phyloP scores from a whole-genome alignment of 2,797 vertebrate genomes.

The Chromis chromis region DNA sequence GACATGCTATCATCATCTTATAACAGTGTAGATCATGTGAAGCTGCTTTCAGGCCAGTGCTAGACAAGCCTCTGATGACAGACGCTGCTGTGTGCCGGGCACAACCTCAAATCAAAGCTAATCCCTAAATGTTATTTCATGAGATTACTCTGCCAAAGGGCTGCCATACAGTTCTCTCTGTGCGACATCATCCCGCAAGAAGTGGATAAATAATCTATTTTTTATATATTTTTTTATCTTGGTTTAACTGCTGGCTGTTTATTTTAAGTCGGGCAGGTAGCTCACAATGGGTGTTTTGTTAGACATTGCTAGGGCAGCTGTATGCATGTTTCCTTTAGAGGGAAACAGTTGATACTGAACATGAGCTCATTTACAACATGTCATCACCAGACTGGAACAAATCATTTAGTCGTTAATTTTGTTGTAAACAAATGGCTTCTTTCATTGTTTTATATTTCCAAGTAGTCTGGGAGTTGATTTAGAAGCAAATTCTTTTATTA shows the following conservation, averaged over 20 bases:
- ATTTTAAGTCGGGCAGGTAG: constrained; percentile 42
- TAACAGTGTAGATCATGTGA: constrained; percentile 51
- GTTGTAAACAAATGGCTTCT: constrained; percentile 9
- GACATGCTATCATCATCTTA: constrained; percentile 51
- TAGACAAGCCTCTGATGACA: constrained; percentile 69
- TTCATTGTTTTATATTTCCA: constrained; percentile 3
- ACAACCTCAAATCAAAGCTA: constrained; percentile 79
- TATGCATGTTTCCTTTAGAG: constrained; percentile 53
- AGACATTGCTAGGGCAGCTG: constrained; percentile 54
- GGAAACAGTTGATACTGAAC: constrained; percentile 47
- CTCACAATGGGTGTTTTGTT: constrained; percentile 73
- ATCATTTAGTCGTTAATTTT: constrained; percentile 24
- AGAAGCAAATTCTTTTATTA: neutral
- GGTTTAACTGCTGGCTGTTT: constrained; percentile 34
- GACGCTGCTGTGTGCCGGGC: constrained; percentile 53
- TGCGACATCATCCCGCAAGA: constrained; percentile 42
- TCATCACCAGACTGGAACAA: constrained; percentile 43
- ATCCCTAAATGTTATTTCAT: constrained; percentile 78
- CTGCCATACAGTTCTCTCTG: constrained; percentile 11
- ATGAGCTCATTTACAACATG: constrained; percentile 35
- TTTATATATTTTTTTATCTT: constrained; percentile 22
- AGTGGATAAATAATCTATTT: constrained; percentile 52
- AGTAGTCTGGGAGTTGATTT: neutral
- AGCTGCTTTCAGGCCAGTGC: constrained; percentile 44
- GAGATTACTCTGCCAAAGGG: constrained; percentile 65